A percentile compares a stretch with the other conserved stretches of the same genome.
phyloP scores from a whole-genome alignment of 64 coral and sea anemone genomes.

The Cladopsammia gracilis region DNA sequence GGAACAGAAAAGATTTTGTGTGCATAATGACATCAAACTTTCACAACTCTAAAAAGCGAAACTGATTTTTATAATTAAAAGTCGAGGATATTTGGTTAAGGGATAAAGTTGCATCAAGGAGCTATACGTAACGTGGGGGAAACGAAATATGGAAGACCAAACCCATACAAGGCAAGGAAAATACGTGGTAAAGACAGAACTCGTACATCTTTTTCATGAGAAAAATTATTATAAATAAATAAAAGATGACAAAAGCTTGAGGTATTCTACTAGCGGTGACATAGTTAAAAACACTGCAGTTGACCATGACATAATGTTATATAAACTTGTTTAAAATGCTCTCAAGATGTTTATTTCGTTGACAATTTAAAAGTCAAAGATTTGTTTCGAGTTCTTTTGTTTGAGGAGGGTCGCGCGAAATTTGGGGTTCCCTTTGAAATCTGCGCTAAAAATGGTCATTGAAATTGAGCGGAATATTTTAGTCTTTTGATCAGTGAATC shows the following conservation, averaged over 20 bases:
- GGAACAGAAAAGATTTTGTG: neutral
- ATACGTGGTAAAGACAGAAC: neutral
- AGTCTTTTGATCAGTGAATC: neutral
- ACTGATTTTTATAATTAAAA: neutral
- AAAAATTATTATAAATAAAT: neutral
- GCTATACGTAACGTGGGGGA: neutral
- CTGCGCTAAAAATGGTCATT: neutral
- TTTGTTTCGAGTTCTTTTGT: neutral
- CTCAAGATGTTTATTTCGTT: constrained; percentile 29
- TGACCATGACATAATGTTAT: neutral
- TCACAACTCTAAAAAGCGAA: neutral
- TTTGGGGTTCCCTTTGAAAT: neutral
- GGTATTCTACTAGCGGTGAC: neutral
- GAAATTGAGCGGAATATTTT: neutral
- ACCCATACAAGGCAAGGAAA: neutral
- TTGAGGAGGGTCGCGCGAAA: neutral
- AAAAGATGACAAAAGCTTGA: neutral
- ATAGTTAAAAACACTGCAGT: neutral
- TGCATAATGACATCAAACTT: neutral
- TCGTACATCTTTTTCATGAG: neutral
- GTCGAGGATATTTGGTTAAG: neutral
- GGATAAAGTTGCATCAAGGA: neutral
- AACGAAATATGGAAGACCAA: neutral
- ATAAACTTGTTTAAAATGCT: constrained; percentile 12
- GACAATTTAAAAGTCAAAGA: neutral